phyloP scores from a whole-genome alignment of 2,888 invertebrate genomes.

The Drosophila birchii region DNA sequence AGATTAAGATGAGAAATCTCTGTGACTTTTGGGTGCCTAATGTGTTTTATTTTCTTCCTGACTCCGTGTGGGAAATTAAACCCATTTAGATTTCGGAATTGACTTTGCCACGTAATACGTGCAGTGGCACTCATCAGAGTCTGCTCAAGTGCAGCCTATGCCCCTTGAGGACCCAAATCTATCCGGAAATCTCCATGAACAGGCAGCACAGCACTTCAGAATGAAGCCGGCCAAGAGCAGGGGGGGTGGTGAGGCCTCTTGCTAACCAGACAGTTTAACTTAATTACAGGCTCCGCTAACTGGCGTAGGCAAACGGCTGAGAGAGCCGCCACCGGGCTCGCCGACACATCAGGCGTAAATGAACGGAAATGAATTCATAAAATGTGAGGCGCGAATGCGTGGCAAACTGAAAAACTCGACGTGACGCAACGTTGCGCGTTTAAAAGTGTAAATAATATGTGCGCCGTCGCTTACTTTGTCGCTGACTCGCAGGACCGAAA shows the following conservation, averaged over 20 bases:
- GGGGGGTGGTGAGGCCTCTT: not conserved
- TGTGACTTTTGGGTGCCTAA: constrained; percentile 32
- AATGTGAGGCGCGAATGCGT: constrained; percentile 69
- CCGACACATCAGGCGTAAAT: constrained; percentile 75
- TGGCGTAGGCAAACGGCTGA: constrained; percentile 31
- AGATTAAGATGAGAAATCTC: constrained; percentile 44
- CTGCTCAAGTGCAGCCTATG: constrained; percentile 18
- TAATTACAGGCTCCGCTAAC: constrained; percentile 72
- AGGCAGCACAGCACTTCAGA: constrained; percentile 20
- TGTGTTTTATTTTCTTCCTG: constrained; percentile 19
- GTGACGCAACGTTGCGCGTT: constrained; percentile 76
- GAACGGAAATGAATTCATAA: constrained; percentile 81
- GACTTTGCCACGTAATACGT: constrained; percentile 17
- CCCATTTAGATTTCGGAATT: constrained; percentile 27
- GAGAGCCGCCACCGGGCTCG: constrained; percentile 7
- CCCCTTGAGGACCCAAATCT: constrained; percentile 28
- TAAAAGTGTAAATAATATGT: constrained; percentile 80
- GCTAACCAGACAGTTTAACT: constrained; percentile 64
- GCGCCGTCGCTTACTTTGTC: constrained; percentile 38
- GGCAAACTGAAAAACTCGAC: constrained; percentile 56
- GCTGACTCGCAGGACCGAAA: constrained; percentile 9
- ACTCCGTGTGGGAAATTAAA: constrained; percentile 3
- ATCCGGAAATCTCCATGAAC: constrained; percentile 32
- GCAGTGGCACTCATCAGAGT: constrained; percentile 5
- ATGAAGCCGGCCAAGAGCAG: not conserved